phyloP scores from a whole-genome alignment of 2,113 vertebrate species.

The Amia ocellicauda region DNA sequence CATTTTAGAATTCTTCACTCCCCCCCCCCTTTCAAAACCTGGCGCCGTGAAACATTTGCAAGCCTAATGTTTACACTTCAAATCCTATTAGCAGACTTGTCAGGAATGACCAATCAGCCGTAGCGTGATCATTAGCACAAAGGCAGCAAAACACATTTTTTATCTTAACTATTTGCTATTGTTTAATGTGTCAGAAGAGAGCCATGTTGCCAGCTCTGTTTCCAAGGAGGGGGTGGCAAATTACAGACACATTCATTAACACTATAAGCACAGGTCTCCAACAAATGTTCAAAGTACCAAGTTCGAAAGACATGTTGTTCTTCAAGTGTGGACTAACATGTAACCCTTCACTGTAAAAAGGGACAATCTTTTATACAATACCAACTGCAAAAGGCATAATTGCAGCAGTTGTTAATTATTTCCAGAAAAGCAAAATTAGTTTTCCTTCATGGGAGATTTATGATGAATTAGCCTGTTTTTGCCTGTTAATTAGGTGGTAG shows the following conservation, averaged over 20 bases:
- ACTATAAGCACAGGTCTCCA: too few species aligned
- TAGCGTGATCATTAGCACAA: too few species aligned
- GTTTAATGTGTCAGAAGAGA: not conserved
- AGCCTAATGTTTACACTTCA: conserved; percentile 11
- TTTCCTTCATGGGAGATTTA: not conserved
- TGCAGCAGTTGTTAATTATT: conserved; percentile 1
- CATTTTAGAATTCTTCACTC: not conserved
- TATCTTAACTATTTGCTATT: too few species aligned
- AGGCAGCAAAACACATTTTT: too few species aligned
- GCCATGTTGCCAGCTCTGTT: not conserved
- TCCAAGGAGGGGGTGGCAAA: not conserved
- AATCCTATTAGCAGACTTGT: conserved; percentile 6
- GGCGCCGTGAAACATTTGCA: conserved; percentile 5
- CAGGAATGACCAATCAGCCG: conserved; percentile 9
- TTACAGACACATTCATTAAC: too few species aligned
- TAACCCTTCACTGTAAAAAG: too few species aligned
- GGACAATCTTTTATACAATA: too few species aligned
- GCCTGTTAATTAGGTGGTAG: not conserved
- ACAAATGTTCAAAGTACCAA: too few species aligned
- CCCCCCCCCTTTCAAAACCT: not conserved
- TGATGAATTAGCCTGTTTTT: not conserved
- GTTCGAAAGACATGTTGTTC: too few species aligned
- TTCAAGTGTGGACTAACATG: too few species aligned
- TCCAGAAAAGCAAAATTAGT: not conserved
- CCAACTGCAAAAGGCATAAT: not conserved